Percentiles rank a stretch among this genome's conserved stretches.
phyloP scores from a whole-genome alignment of 2,797 vertebrate genomes.

The Megaceryle alcyon region DNA sequence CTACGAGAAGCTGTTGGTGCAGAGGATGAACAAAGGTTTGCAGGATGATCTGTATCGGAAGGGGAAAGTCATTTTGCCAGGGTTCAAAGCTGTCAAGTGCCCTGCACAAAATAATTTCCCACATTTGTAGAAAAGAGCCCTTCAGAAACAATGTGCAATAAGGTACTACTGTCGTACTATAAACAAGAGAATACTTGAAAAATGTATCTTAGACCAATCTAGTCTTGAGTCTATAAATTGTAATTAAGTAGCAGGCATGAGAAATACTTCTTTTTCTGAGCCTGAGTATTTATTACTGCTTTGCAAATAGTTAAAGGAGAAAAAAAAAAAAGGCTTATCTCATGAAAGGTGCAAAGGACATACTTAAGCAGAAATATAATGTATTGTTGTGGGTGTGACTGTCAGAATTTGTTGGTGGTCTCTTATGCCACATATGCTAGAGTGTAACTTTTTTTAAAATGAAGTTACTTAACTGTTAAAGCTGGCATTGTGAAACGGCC shows the following conservation, averaged over 20 bases:
- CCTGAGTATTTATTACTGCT: constrained; percentile 77
- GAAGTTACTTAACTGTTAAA: constrained; percentile 28
- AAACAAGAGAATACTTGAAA: constrained; percentile 80
- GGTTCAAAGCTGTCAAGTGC: constrained; percentile 87
- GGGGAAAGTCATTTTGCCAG: constrained; percentile 91
- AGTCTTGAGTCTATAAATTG: constrained; percentile 72
- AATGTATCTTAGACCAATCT: constrained; percentile 69
- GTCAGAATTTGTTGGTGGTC: constrained; percentile 45
- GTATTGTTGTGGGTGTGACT: constrained; percentile 49
- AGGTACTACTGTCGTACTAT: constrained; percentile 79
- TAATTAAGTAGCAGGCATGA: constrained; percentile 70
- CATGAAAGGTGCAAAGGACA: constrained; percentile 51
- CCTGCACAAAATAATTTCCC: constrained; percentile 38
- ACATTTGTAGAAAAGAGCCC: constrained; percentile 44
- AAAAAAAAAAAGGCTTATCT: constrained; percentile 39
- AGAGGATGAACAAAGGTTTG: constrained; percentile 89
- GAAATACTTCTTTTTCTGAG: constrained; percentile 69
- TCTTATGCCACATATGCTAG: constrained; percentile 34
- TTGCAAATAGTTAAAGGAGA: constrained; percentile 65
- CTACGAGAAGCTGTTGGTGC: constrained; percentile 95
- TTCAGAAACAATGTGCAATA: constrained; percentile 80
- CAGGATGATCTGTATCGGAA: constrained; percentile 87
- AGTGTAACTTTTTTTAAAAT: background rate
- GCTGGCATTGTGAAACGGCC: background rate
- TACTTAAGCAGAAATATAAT: constrained; percentile 54